Evolutionary conservation across 2,797 vertebrate genomes (phyloP).

Genomic region (Smutsia temminckii): DNA sequence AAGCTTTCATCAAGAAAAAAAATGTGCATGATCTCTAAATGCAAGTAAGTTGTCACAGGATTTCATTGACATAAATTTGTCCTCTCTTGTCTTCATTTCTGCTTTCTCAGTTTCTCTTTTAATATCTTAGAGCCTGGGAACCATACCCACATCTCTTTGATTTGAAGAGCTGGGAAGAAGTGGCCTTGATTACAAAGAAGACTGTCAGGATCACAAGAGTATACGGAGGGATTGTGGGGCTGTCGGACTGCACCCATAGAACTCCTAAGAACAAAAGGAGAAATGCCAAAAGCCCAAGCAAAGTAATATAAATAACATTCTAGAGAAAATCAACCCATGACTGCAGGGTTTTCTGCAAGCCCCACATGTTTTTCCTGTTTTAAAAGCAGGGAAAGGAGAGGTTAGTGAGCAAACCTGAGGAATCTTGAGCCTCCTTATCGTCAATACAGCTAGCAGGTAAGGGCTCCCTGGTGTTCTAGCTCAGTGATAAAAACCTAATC

Average conservation of each 20-base stretch:
- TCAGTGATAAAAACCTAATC: conserved; percentile 34
- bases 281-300: background rate
- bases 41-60: conserved; percentile 65
- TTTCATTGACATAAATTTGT: conserved; percentile 73
- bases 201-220: background rate
- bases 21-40: conserved; percentile 59
- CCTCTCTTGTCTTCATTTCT: conserved; percentile 60
- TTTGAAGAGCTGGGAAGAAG: conserved; percentile 19
- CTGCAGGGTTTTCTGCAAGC: conserved; percentile 7
- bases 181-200: background rate
- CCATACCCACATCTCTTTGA: conserved; percentile 28
- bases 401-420: background rate
- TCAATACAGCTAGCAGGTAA: background rate
- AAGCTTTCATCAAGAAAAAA: conserved; percentile 69
- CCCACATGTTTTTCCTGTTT: background rate
- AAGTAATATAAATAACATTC: background rate
- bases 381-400: background rate
- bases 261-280: background rate
- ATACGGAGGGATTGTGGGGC: background rate
- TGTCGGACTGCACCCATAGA: background rate
- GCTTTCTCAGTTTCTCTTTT: conserved; percentile 44
- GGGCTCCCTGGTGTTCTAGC: background rate
- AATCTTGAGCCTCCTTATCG: background rate
- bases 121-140: conserved; percentile 30
- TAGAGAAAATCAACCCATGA: background rate